A percentile compares a stretch with the other conserved stretches of the same genome.
phyloP scores from a whole-genome alignment of 1,140 invertebrate genomes.

The Alviniconcha marisindica region DNA sequence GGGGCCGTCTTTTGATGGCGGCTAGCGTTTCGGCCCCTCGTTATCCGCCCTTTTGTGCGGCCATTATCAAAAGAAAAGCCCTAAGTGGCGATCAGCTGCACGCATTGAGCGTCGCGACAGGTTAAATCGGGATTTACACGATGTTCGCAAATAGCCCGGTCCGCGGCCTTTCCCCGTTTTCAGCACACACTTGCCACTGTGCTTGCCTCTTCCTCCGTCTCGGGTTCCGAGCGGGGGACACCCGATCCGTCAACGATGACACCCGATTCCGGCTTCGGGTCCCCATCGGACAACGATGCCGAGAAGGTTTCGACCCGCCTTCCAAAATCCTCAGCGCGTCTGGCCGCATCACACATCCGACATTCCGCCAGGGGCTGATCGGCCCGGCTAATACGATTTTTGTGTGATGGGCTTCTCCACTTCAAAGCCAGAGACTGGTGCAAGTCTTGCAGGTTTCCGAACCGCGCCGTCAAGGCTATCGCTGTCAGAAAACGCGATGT shows the following conservation, averaged over 20 bases:
- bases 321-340: background rate
- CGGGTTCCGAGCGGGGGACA: background rate
- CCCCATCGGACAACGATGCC: no score
- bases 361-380: background rate
- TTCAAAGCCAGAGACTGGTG: background rate
- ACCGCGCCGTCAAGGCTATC: background rate
- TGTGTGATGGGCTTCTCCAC: background rate
- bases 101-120: slow-evolving; percentile 35
- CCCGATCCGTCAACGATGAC: background rate
- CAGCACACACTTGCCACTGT: background rate
- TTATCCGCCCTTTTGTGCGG: background rate
- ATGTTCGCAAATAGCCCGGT: slow-evolving; percentile 36
- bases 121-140: slow-evolving; percentile 36
- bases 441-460: no score
- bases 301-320: background rate
- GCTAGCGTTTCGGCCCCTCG: background rate
- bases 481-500: background rate
- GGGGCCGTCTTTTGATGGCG: slow-evolving; percentile 27
- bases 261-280: no score
- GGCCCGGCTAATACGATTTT: background rate
- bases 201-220: background rate
- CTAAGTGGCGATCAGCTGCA: slow-evolving; percentile 33
- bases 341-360: background rate
- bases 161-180: background rate
- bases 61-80: slow-evolving; percentile 37